Base-by-base conservation (phyloP, 2,888 invertebrate species). In the Sesia bembeciformis region DNA sequence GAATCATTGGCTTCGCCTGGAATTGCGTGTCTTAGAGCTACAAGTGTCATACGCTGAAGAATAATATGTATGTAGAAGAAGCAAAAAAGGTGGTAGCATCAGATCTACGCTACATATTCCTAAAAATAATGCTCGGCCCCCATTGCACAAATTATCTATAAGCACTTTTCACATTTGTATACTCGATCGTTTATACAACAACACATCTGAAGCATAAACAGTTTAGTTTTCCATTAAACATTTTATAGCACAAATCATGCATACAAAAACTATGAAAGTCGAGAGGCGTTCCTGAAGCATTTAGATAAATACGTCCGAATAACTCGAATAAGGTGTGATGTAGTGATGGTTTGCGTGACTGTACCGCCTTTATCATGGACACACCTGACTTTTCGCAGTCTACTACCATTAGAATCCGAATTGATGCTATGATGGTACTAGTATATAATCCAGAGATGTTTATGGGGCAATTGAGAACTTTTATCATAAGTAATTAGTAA, bases 331-430 rank as follows among this genome's bases (percentile, higher is more conserved):
- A 63, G 66, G 61, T 63, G 62, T 77, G 71, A 79, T 74, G 67
- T 75, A 80, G 67, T 66, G 63, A 58, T 54, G 58, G 52, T 74
- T 81, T 76, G 82, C 82, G 82, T 81, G 82, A 60, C 56, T 53
- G 53, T 51, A 57, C 56, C 50, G 55, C 61, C 61, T 68, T 66
- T 72, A 77, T 81, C 72, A 68, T 61, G 56, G 66, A 79, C 84
- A 66, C 83, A 74, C 82, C 84, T 76, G 66, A 65, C 58, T 63
- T 67, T 70, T 46, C 8, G 46, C 46, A 46, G 23, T 23, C 5
- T n/a, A 3, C 46, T 46, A 46, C 6, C 46, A 46, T 8, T 46
- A 46, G 46, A 3, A n/a, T 3, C 5, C 41, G 41, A 6, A 41
- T 5, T 46, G 5, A 46, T 46, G 46, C 7, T 46, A n/a, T 3